A percentile compares a stretch with the other conserved stretches of the same genome.
phyloP scores from a whole-genome alignment of 2,113 vertebrate genomes.

The Onychorhynchus coronatus region DNA sequence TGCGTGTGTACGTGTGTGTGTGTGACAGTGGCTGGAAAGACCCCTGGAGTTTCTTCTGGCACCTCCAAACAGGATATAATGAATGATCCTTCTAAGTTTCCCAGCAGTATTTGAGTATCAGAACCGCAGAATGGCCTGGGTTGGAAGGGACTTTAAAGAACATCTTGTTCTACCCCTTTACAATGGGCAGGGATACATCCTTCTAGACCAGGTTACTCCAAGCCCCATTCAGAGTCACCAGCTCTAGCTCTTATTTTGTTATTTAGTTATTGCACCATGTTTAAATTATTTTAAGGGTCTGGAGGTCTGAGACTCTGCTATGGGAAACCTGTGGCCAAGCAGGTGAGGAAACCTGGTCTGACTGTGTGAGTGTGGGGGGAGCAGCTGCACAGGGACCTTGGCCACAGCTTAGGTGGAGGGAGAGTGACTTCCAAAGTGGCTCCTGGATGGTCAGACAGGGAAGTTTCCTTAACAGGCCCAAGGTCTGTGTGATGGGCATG shows the following conservation, averaged over 20 bases:
- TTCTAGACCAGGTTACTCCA: neutral
- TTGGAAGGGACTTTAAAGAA: neutral
- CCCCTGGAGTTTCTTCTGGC: neutral
- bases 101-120: neutral
- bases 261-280: neutral
- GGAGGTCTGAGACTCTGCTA: neutral
- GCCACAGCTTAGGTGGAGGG: neutral
- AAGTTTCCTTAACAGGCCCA: neutral
- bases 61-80: neutral
- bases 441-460: neutral
- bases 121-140: neutral
- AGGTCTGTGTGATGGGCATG: neutral
- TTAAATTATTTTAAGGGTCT: neutral
- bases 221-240: neutral
- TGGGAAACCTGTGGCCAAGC: neutral
- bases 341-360: neutral
- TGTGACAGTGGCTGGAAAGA: neutral
- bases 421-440: neutral
- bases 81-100: neutral
- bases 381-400: neutral
- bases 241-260: neutral
- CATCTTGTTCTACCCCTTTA: neutral
- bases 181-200: neutral
- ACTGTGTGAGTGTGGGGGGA: neutral
- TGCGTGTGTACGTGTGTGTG: rapidly evolving